Evolutionary conservation across 2,797 vertebrate genomes (phyloP).

Genomic region (Micromesistius poutassou): DNA sequence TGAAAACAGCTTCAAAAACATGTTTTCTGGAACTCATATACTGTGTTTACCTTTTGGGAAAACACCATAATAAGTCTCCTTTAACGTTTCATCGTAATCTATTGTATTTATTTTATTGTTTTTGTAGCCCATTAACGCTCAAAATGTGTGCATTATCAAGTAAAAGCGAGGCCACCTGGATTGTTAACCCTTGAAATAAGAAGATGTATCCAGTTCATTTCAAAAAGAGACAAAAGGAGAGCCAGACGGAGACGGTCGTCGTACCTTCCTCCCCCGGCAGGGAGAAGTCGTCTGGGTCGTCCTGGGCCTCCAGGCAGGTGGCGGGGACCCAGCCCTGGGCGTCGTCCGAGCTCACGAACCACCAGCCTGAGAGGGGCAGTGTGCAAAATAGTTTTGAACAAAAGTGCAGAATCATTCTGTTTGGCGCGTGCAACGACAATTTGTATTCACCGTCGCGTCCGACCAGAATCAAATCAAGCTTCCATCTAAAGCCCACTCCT

Average conservation of each 20-base stretch:
- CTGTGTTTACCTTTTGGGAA: too few relatives aligned
- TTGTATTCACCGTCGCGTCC: background rate
- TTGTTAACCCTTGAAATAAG: too few relatives aligned
- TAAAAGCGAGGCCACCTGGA: too few relatives aligned
- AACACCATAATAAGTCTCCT: too few relatives aligned
- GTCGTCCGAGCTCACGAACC: conserved; percentile 94
- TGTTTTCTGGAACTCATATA: too few relatives aligned
- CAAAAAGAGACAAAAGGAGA: background rate
- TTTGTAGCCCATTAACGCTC: too few relatives aligned
- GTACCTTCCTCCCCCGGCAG: conserved; percentile 93
- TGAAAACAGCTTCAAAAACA: too few relatives aligned
- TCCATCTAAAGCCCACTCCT: background rate
- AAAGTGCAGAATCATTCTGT: background rate
- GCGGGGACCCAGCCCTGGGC: conserved; percentile 99
- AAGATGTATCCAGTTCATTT: too few relatives aligned
- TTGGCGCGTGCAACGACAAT: background rate
- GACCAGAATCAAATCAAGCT: background rate
- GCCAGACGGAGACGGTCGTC: background rate
- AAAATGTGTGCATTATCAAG: too few relatives aligned
- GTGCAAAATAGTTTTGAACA: background rate
- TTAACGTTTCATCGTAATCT: too few relatives aligned
- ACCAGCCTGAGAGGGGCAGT: conserved; percentile 81
- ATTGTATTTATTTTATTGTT: too few relatives aligned
- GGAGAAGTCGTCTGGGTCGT: conserved; percentile 90
- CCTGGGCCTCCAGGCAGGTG: conserved; percentile 93